A percentile compares a stretch with the other conserved stretches of the same genome.
These are phyloP conservation scores for Micromussa lordhowensis DNA, from an alignment of 92 coral and sea anemone species.

Conservation along the genomic window DNA sequence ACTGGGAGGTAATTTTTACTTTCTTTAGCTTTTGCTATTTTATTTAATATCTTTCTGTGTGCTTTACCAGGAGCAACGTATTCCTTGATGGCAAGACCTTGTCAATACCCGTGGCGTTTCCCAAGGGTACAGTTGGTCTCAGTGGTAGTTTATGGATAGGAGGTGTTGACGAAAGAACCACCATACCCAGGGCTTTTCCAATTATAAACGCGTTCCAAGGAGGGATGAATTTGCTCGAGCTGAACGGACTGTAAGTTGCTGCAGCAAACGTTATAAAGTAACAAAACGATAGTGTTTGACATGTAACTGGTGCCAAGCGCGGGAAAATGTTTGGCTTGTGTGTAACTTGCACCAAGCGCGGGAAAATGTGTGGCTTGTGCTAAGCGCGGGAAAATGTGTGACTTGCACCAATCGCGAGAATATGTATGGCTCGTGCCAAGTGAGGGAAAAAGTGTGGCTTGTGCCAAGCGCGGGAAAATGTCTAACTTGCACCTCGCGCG, in stretches of 20 bases:
- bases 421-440: too few species aligned
- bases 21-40: background rate
- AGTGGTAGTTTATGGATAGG: constrained; percentile 84
- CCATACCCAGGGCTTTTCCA: constrained; percentile 75
- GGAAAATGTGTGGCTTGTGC: background rate
- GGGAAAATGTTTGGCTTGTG: too few species aligned
- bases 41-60: background rate
- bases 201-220: constrained; percentile 80
- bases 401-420: background rate
- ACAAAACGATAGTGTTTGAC: background rate
- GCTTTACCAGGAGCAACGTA: constrained; percentile 17
- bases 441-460: background rate
- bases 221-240: constrained; percentile 66
- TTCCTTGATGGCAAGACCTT: constrained; percentile 1
- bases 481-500: background rate
- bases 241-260: constrained; percentile 70
- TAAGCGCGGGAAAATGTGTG: background rate
- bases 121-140: constrained; percentile 74
- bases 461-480: background rate
- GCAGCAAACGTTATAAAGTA: background rate
- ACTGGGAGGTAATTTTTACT: background rate
- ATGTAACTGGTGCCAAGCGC: background rate
- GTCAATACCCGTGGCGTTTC: constrained; percentile 47
- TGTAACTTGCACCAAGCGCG: background rate
- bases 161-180: constrained; percentile 59